These are phyloP conservation scores for Epinephelus fuscoguttatus DNA, from an alignment of 2,113 vertebrate species.

Conservation along the genomic window DNA sequence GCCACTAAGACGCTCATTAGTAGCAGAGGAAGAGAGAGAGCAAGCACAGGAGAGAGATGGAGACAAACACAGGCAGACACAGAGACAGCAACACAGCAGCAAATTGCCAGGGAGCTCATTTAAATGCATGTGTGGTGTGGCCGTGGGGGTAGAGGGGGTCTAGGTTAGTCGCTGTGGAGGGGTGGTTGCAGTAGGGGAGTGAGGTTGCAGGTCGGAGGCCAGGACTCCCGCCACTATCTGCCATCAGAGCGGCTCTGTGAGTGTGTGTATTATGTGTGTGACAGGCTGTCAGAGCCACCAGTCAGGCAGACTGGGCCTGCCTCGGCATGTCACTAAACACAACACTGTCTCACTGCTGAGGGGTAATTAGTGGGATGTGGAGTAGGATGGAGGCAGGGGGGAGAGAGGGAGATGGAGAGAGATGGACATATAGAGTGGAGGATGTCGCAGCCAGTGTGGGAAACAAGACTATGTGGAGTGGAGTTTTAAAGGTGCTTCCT, in stretches of 20 bases:
- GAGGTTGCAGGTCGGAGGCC: conserved; percentile 42
- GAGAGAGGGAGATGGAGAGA: not conserved
- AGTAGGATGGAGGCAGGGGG: conserved; percentile 13
- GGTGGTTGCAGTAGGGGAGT: not conserved
- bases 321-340: conserved; percentile 59
- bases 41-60: not conserved
- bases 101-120: conserved; percentile 62
- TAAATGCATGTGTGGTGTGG: conserved; percentile 38
- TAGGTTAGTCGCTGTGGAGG: conserved; percentile 2
- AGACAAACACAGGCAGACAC: conserved; percentile 37
- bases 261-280: conserved; percentile 42
- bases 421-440: conserved; percentile 25
- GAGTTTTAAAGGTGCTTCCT: not conserved
- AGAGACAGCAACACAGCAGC: conserved; percentile 60
- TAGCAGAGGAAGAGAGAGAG: conserved; percentile 32
- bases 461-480: not conserved
- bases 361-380: conserved; percentile 69
- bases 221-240: conserved; percentile 39
- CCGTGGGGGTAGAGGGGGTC: not conserved
- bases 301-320: conserved; percentile 43
- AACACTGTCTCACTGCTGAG: conserved; percentile 59
- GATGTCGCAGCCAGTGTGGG: conserved; percentile 9
- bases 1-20: conserved; percentile 73
- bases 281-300: conserved; percentile 66
- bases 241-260: conserved; percentile 41